Evolutionary conservation across 1,140 invertebrate species (phyloP).

Genomic region (Saccostrea cuccullata): DNA sequence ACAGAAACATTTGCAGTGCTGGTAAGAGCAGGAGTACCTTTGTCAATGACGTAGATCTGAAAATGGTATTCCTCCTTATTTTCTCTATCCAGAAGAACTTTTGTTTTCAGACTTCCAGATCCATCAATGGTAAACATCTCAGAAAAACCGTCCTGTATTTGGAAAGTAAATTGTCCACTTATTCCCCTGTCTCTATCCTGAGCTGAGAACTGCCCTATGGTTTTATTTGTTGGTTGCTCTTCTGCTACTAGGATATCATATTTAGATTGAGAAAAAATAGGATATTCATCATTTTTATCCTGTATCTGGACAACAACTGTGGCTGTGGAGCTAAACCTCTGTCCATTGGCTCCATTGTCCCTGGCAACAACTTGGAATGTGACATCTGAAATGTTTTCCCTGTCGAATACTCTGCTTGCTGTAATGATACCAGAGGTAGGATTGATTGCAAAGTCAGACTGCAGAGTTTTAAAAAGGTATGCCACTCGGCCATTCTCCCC

Average conservation of each 20-base stretch:
- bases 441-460: slow-evolving; percentile 64
- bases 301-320: slow-evolving; percentile 45
- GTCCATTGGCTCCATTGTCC: slow-evolving; percentile 40
- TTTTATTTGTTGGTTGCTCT: slow-evolving; percentile 84
- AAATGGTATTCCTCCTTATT: slow-evolving; percentile 62
- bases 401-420: slow-evolving; percentile 56
- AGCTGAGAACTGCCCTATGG: slow-evolving; percentile 88
- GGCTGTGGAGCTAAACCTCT: slow-evolving; percentile 39
- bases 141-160: slow-evolving; percentile 85
- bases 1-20: slow-evolving; percentile 61
- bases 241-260: slow-evolving; percentile 88
- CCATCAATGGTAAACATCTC: slow-evolving; percentile 78
- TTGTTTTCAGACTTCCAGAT: slow-evolving; percentile 64
- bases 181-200: slow-evolving; percentile 87
- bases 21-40: slow-evolving; percentile 60
- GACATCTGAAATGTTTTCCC: slow-evolving; percentile 33
- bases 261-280: slow-evolving; percentile 74
- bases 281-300: slow-evolving; percentile 53
- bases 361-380: slow-evolving; percentile 41
- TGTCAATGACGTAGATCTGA: slow-evolving; percentile 67
- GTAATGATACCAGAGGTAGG: slow-evolving; percentile 64
- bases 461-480: slow-evolving; percentile 57
- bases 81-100: slow-evolving; percentile 63
- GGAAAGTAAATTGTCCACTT: slow-evolving; percentile 87
- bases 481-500: slow-evolving; percentile 85